phyloP scores from a whole-genome alignment of 2,888 invertebrate genomes.

The Argynnis bischoffii region DNA sequence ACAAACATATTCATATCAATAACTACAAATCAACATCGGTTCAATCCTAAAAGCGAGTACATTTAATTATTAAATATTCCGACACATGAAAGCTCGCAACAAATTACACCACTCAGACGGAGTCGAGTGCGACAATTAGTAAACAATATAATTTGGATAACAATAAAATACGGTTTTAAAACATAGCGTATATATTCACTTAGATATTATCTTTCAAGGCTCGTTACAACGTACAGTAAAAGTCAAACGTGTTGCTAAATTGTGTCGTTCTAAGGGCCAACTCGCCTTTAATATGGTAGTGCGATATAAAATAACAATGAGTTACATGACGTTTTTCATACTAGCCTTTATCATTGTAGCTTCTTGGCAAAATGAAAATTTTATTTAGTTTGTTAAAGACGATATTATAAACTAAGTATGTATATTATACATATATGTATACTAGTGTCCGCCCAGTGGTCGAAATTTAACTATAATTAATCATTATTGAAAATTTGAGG shows the following conservation, averaged over 20 bases:
- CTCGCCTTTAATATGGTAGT: conserved; percentile 10
- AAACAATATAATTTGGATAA: conserved; percentile 16
- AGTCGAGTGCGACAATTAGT: conserved; percentile 19
- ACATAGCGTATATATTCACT: not conserved
- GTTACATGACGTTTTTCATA: not conserved
- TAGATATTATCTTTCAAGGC: not conserved
- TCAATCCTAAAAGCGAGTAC: too few relatives aligned
- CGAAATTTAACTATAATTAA: too few relatives aligned
- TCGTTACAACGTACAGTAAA: conserved; percentile 14
- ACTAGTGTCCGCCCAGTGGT: too few relatives aligned
- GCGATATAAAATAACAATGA: conserved; percentile 6
- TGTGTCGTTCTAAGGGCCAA: conserved; percentile 4
- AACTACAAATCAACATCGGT: too few relatives aligned
- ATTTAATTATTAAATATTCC: conserved; percentile 2
- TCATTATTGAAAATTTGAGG: too few relatives aligned
- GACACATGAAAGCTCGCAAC: not conserved
- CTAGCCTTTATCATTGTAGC: not conserved
- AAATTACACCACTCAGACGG: conserved; percentile 15
- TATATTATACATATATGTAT: too few relatives aligned
- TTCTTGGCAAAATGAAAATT: too few relatives aligned
- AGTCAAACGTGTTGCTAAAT: conserved; percentile 15
- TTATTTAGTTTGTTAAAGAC: too few relatives aligned
- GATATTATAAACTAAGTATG: too few relatives aligned
- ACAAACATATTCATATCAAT: too few relatives aligned
- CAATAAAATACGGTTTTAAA: not conserved